Conservation (phyloP, 2,888 invertebrate genomes). For the Caradrina clavipalpis region DNA sequence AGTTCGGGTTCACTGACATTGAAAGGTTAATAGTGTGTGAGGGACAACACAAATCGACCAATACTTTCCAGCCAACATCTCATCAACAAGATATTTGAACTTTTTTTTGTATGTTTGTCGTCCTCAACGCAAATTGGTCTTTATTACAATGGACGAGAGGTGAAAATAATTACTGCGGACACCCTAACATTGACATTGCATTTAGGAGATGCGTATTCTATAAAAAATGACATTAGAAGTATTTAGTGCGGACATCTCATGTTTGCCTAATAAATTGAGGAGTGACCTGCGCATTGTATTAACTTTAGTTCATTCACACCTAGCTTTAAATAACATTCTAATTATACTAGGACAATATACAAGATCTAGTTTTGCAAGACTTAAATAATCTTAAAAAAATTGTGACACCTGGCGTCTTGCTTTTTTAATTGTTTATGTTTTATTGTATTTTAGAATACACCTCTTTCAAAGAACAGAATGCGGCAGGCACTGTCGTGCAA, state of each 20-base stretch:
- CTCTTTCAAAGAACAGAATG: no score
- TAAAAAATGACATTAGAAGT: background rate
- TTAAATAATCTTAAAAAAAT: no score
- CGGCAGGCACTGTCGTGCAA: no score
- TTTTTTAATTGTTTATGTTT: no score
- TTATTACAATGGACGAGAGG: background rate
- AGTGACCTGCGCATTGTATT: background rate
- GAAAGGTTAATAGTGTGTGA: background rate
- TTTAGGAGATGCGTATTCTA: background rate
- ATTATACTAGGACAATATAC: constrained; percentile 1
- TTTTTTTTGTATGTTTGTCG: background rate
- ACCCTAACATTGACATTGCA: constrained; percentile 12
- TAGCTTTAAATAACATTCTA: background rate
- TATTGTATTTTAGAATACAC: no score
- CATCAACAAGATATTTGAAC: background rate
- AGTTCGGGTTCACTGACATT: background rate
- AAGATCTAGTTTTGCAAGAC: no score
- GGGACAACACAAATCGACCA: background rate
- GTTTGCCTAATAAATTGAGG: background rate
- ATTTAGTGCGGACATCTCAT: background rate
- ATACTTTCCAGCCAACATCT: background rate
- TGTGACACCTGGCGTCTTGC: no score
- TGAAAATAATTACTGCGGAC: background rate
- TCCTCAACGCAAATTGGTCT: background rate
- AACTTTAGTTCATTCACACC: constrained; percentile 25